Conservation (phyloP, 2,113 vertebrate species). For the Xiphophorus couchianus region DNA sequence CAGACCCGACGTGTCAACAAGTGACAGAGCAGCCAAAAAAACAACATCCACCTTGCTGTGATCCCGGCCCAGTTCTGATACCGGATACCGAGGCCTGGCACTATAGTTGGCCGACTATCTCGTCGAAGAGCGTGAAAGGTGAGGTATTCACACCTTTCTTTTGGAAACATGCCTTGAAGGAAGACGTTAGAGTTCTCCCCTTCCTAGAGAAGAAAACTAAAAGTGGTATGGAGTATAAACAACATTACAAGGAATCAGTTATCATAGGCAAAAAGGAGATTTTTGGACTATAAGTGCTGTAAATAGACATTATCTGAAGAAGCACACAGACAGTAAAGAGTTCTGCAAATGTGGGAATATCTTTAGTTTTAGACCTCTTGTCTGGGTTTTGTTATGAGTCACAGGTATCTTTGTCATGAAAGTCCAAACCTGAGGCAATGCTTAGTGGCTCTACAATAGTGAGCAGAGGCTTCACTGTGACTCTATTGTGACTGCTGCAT, state of each 20-base stretch:
- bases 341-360: not conserved
- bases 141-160: constrained; percentile 52
- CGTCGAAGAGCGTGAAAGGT: constrained; percentile 29
- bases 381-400: constrained; percentile 26
- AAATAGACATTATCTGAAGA: not conserved
- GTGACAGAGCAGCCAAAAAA: constrained; percentile 39
- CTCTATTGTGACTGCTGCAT: constrained; percentile 26
- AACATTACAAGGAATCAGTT: constrained; percentile 2
- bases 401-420: constrained; percentile 21
- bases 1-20: constrained; percentile 58
- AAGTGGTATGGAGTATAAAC: constrained; percentile 26
- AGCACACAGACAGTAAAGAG: not conserved
- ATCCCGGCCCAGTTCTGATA: constrained; percentile 59
- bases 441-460: constrained; percentile 12
- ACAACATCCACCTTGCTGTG: constrained; percentile 47
- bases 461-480: constrained; percentile 7
- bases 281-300: not conserved
- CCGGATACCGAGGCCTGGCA: constrained; percentile 58
- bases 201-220: constrained; percentile 41
- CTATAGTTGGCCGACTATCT: constrained; percentile 39
- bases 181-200: constrained; percentile 46
- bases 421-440: constrained; percentile 38
- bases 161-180: constrained; percentile 51
- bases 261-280: not conserved
- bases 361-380: constrained; percentile 31